Base-by-base conservation (phyloP, 2,797 vertebrate genomes). In the Dryobates pubescens region DNA sequence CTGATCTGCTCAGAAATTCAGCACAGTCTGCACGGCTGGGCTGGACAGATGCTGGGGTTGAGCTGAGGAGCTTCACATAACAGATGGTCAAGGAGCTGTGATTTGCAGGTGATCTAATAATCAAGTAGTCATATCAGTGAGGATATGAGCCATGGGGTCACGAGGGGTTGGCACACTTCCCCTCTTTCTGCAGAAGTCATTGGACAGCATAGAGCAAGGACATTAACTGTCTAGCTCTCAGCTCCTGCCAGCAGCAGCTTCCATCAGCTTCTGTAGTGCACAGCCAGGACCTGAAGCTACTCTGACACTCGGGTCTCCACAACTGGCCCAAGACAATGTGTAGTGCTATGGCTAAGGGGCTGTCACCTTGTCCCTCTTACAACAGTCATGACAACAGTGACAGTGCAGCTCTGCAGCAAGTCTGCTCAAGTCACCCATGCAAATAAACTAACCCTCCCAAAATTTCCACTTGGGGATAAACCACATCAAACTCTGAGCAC, bases 81-180 rank as follows among this genome's bases (percentile, higher is more conserved):
- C 84, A 80, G 75, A 91, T 93, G 90, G 84, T 72, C 86, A 86
- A 85, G 92, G 88, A 87, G 72, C 91, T 49, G 41, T 17, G 38
- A 65, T 65, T 73, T 56, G 7, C 83, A 87, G 83, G 82, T 82
- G 67, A 82, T 82, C 75, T 64, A 92, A 92, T 93, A 69, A 96
- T 80, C 78, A 90, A 77, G 81, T 64, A 58, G 71, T 83, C 53
- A 9, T 26, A 93, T 43, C 73, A 54, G 76, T 24, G 70, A 83
- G 57, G 54, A 70, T 88, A 36, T 12, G 67, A 95, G 68, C 91
- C 72, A 63, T 23, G 0, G 79, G 82, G 87, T 92, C 89, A 61
- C 0, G 2, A 79, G 71, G 58, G 86, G 59, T 17, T 79, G 91
- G 88, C 91, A 78, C 54, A 23, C 57, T 94, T 80, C 54, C 45